Conservation (phyloP, 2,113 vertebrate genomes). For the Thomomys bottae region DNA sequence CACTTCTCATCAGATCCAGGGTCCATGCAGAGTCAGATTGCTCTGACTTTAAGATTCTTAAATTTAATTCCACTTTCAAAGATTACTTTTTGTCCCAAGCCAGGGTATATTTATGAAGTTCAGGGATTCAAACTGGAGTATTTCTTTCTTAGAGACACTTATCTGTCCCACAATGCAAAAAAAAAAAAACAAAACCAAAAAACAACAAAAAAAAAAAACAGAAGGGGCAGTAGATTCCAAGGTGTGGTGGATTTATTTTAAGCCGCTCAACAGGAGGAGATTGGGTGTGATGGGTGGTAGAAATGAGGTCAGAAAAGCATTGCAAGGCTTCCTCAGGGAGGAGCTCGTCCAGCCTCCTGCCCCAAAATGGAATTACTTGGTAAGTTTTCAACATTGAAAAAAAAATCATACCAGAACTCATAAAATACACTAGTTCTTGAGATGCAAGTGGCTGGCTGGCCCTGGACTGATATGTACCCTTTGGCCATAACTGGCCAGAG, state of each 20-base stretch:
- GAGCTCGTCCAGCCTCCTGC: neutral
- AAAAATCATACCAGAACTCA: neutral
- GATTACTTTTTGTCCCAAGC: neutral
- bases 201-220: neutral
- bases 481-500: neutral
- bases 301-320: neutral
- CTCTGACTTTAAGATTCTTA: neutral
- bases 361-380: neutral
- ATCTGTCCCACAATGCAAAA: neutral
- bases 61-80: neutral
- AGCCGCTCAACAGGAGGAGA: neutral
- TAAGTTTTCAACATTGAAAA: neutral
- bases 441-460: neutral
- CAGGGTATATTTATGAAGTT: neutral
- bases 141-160: neutral
- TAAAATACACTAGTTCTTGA: neutral
- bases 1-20: neutral
- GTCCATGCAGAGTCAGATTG: neutral
- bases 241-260: neutral
- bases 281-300: neutral
- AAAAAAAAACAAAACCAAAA: too few relatives aligned
- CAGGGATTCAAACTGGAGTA: neutral
- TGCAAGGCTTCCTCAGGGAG: neutral
- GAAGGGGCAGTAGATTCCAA: too few relatives aligned
- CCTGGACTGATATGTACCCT: neutral